Evolutionary conservation across 2,888 invertebrate species (phyloP).

Genomic region (Cepaea hortensis): DNA sequence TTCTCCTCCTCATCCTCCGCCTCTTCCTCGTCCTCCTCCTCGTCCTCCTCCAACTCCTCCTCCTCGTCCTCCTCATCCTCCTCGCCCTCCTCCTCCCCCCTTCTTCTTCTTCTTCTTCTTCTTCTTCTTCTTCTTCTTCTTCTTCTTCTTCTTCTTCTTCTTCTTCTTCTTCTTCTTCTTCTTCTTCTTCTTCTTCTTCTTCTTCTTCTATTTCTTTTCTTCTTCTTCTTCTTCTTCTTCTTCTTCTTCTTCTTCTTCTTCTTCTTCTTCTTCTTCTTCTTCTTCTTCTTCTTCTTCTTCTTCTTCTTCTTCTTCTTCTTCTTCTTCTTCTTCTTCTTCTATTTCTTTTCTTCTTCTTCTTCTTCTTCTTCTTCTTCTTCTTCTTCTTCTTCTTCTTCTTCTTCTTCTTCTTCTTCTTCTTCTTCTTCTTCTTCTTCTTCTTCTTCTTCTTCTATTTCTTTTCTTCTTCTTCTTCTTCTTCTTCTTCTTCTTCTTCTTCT

Average conservation of each 20-base stretch:
- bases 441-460: constrained; percentile 6
- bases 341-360: not conserved
- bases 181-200: not conserved
- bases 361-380: constrained; percentile 23
- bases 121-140: constrained; percentile 6
- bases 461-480: not conserved
- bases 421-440: not conserved
- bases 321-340: not conserved
- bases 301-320: constrained; percentile 4
- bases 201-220: not conserved
- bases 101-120: not conserved
- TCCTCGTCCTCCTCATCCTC: not conserved
- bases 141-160: constrained; percentile 3
- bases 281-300: not conserved
- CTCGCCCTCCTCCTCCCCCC: not conserved
- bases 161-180: constrained; percentile 24
- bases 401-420: not conserved
- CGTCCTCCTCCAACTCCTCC: not conserved
- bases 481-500: not conserved
- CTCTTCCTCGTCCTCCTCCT: too few species aligned
- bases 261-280: not conserved
- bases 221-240: not conserved
- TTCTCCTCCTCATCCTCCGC: not conserved
- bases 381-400: constrained; percentile 10
- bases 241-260: constrained; percentile 28